Percentiles rank a stretch among this genome's conserved stretches.
These are phyloP conservation scores for Hemiprocne comata DNA, from an alignment of 2,113 vertebrate species.

Conservation along the genomic window DNA sequence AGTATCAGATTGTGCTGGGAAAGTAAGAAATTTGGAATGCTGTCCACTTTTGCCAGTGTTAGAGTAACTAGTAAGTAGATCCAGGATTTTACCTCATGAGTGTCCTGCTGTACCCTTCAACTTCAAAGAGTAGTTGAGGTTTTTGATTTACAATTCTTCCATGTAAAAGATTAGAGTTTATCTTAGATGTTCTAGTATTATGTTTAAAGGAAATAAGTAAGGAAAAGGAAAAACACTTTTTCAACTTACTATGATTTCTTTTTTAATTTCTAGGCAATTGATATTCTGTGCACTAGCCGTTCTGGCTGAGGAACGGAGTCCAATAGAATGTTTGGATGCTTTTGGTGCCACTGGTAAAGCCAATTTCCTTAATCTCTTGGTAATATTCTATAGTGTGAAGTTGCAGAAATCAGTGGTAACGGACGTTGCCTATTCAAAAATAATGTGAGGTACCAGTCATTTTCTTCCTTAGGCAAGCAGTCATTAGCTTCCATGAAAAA, in stretches of 20 bases:
- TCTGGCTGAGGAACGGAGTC: constrained; percentile 87
- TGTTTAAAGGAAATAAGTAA: not conserved
- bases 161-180: not conserved
- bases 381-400: not conserved
- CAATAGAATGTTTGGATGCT: constrained; percentile 94
- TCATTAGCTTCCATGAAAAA: not conserved
- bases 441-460: not conserved
- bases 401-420: not conserved
- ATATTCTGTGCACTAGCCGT: constrained; percentile 91
- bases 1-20: not conserved
- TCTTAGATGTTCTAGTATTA: not conserved
- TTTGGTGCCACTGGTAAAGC: constrained; percentile 94
- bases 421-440: not conserved
- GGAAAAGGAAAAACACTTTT: not conserved
- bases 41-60: not conserved
- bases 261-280: constrained; percentile 84
- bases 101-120: not conserved
- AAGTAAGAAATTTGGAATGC: not conserved
- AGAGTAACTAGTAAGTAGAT: not conserved
- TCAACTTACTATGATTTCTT: not conserved
- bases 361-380: not conserved
- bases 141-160: not conserved
- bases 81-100: not conserved
- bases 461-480: not conserved
- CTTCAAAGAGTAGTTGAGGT: not conserved